Conservation (phyloP, 2,113 vertebrate genomes). For the Seriola dumerili region DNA sequence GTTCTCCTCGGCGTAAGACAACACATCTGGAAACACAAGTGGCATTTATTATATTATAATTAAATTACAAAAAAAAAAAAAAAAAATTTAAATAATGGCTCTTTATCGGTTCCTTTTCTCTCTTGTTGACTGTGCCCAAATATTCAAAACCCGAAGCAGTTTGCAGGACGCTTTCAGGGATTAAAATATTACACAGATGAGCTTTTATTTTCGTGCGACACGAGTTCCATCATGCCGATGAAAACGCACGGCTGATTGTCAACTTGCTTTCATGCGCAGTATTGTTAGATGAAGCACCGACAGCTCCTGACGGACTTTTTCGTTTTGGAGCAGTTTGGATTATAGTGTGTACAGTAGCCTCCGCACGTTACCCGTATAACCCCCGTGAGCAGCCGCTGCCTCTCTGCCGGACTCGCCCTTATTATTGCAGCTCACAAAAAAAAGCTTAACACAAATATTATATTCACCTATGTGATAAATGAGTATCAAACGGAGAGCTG, state of each 20-base stretch:
- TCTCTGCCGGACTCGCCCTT: background rate
- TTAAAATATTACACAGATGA: slow-evolving; percentile 18
- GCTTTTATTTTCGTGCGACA: background rate
- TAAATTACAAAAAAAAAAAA: background rate
- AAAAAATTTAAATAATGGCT: background rate
- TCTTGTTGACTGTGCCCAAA: background rate
- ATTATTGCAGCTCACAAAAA: background rate
- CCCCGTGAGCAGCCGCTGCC: background rate
- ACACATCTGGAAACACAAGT: slow-evolving; percentile 81
- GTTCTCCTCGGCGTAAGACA: slow-evolving; percentile 86
- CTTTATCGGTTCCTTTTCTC: too few relatives aligned
- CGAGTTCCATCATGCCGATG: too few relatives aligned
- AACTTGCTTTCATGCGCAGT: background rate
- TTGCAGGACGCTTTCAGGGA: slow-evolving; percentile 17
- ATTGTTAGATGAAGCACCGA: background rate
- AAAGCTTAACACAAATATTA: background rate
- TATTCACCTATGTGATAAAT: background rate
- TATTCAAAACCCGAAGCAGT: slow-evolving; percentile 4
- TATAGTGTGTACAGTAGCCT: background rate
- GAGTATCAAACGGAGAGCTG: background rate
- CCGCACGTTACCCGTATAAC: background rate
- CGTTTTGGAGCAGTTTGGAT: slow-evolving; percentile 30
- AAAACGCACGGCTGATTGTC: background rate
- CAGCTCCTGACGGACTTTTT: background rate
- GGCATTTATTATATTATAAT: background rate